Base-by-base conservation (phyloP, 2,113 vertebrate genomes). In the Origma solitaria region DNA sequence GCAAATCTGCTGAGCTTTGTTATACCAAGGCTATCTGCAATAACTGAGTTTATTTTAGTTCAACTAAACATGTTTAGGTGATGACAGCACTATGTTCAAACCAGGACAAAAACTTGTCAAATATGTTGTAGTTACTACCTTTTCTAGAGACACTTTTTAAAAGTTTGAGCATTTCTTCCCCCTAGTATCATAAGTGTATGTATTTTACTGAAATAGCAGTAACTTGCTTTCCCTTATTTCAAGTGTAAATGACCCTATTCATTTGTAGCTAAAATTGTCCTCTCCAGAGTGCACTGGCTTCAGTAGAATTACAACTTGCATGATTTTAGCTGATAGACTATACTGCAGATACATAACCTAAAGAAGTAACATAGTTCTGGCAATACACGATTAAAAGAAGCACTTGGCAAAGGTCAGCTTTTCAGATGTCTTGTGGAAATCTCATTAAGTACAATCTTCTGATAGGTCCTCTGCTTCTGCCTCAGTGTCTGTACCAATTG, bases 401-500 rank as follows among this genome's bases (percentile, higher is more conserved):
- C 47, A 75, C 61, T 93, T 72, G 83, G 69, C 80, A 96, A 92
- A 92, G 88, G 90, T 96, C 90, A 88, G 45, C 51, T 95, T 95
- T 88, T 88, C 51, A 79, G 65, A 81, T 78, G 37, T 69, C 78
- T 89, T 61, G 17, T 83, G 71, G 54, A 92, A 96, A 93, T 93
- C 77, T 82, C 81, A 96, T 92, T 91, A 92, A 94, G 65, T 50
- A 65, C 51, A 33, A 47, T 51, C 35, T 79, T 89, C 53, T 94
- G 49, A 82, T 89, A 64, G 65, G 65, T 81, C 31, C 8, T 78
- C 44, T 62, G 86, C 66, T 69, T 82, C 62, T 88, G 61, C 61
- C 23, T 86, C 31, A 47, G 40, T 35, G 33, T 78, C 73, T 92
- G 44, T 22, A 82, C 69, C 57, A 57, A 61, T 82, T 78, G 49